These are phyloP conservation scores for Acipenser oxyrinchus DNA, from an alignment of 2,797 vertebrate genomes.

Conservation along the genomic window DNA sequence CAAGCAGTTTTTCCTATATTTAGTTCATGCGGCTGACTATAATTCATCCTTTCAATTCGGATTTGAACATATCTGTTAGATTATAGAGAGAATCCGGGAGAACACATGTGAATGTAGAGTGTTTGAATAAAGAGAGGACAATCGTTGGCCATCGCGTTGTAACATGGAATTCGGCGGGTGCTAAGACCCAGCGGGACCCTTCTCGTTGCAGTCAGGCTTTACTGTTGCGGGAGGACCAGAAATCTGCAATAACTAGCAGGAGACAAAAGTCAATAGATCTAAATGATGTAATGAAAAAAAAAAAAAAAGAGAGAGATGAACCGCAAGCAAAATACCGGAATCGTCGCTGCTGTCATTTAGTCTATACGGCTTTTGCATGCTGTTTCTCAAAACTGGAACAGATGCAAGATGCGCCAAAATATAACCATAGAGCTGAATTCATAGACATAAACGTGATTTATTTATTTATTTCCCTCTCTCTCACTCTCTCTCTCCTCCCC, in stretches of 20 bases:
- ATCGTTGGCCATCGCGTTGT: too few relatives aligned
- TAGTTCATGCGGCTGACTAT: too few relatives aligned
- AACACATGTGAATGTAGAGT: too few relatives aligned
- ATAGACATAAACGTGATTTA: conserved; percentile 2
- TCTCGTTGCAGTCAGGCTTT: conserved; percentile 42
- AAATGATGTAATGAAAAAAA: conserved; percentile 57
- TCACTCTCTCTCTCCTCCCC: too few relatives aligned
- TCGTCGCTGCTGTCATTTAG: conserved; percentile 20
- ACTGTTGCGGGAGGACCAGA: conserved; percentile 48
- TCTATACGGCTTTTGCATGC: background rate
- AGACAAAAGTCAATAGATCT: conserved; percentile 57
- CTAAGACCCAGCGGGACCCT: conserved; percentile 47
- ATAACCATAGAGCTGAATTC: conserved; percentile 7
- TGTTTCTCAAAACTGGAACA: too few relatives aligned
- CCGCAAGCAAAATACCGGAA: conserved; percentile 51
- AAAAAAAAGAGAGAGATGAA: conserved; percentile 50
- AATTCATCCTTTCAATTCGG: too few relatives aligned
- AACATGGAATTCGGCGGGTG: conserved; percentile 11
- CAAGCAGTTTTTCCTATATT: too few relatives aligned
- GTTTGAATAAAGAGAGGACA: too few relatives aligned
- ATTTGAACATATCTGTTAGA: too few relatives aligned
- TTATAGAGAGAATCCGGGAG: too few relatives aligned
- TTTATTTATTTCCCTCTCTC: background rate
- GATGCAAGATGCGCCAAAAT: too few relatives aligned
- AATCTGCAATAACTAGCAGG: conserved; percentile 49